Conservation (phyloP, 2,797 vertebrate genomes). For the Salmo trutta region DNA sequence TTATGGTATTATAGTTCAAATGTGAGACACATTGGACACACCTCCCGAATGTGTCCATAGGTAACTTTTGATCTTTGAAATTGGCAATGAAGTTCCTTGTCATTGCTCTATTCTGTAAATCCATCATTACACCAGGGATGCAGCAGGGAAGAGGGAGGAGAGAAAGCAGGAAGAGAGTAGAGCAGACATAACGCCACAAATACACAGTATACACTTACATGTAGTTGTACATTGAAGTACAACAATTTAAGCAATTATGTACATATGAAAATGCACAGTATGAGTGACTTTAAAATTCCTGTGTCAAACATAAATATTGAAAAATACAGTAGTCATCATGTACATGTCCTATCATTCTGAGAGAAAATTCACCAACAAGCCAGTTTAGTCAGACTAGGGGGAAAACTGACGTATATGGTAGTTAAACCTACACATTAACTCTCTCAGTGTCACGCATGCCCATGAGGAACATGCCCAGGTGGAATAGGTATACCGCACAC, state of each 20-base stretch:
- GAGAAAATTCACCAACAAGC: constrained; percentile 23
- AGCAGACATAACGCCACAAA: background rate
- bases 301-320: constrained; percentile 9
- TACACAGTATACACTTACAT: background rate
- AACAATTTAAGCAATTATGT: background rate
- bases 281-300: constrained; percentile 17
- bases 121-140: constrained; percentile 30
- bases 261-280: too few species aligned
- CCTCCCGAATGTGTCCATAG: too few species aligned
- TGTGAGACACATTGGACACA: too few species aligned
- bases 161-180: constrained; percentile 22
- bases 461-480: constrained; percentile 49
- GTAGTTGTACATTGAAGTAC: background rate
- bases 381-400: constrained; percentile 29
- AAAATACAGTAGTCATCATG: background rate
- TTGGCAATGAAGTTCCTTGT: background rate
- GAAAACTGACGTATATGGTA: constrained; percentile 36
- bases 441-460: constrained; percentile 45
- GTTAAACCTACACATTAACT: constrained; percentile 51
- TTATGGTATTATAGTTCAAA: too few species aligned
- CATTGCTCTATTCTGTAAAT: constrained; percentile 37
- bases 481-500: constrained; percentile 9
- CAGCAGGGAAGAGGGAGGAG: constrained; percentile 31
- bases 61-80: background rate
- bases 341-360: background rate